Base-by-base conservation (phyloP, 2,888 invertebrate genomes). In the Synergus laeviventris region DNA sequence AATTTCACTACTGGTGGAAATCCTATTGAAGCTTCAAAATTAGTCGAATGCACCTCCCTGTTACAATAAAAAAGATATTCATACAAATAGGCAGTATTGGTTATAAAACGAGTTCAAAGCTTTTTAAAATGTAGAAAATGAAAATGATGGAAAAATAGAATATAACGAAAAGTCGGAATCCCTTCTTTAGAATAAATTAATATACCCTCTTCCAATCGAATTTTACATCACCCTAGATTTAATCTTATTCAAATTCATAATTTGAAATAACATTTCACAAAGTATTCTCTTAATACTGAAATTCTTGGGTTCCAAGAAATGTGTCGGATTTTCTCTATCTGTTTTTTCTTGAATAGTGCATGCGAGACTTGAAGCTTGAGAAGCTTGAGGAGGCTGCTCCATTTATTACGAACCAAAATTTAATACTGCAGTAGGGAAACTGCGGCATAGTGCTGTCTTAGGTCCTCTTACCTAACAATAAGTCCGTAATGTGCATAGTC, bases 1-100 rank as follows among this genome's bases (percentile, higher is more conserved):
- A 70, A 70, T 49, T 70, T 24, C 49, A 49, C 49, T 49, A 70
- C 45, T 70, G 49, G 36, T 70, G 70, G 24, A 70, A 70, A 70
- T 70, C 70, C 70, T 70, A 70, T 70, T 70, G 70, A 70, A 70
- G 70, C 70, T 49, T 70, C 31, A 70, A 49, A 70, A 70, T 70
- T 70, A 70, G 49, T 49, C n/a, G 70, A 49, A 70, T 70, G 70
- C 31, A 31, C 31, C 70, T 70, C 49, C n/a, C 49, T 70, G 49
- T 70, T 49, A 49, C 70, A 70, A 70, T 70, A 70, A 70, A 70
- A 70, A 49, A 70, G n/a, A 70, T 16, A 66, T 49, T 70, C 45
- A 24, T 31, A 24, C 66, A 70, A 70, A 70, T 70, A 70, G 66
- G 66, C 66, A 70, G 66, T 49, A 70, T 70, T 49, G 24, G 66